These are phyloP conservation scores for Morus bassanus DNA, from an alignment of 2,797 vertebrate genomes.

Conservation along the genomic window DNA sequence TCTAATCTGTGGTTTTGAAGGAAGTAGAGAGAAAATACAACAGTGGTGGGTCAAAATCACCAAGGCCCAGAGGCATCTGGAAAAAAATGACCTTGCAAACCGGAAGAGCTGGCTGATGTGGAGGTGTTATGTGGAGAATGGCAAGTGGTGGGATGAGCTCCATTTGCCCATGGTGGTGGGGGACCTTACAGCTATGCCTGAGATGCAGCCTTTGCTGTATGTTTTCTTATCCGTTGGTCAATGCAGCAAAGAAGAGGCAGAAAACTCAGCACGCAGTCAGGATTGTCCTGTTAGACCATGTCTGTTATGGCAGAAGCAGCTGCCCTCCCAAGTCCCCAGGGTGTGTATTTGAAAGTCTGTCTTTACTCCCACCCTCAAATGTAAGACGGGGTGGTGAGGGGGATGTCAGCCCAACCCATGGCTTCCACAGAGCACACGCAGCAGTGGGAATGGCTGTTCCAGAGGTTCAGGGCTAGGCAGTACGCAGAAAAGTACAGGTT, in stretches of 20 bases:
- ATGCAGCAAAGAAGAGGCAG: neutral
- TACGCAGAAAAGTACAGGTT: neutral
- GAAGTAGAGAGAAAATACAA: neutral
- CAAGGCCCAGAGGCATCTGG: neutral
- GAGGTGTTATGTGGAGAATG: neutral
- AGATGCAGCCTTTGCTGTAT: neutral
- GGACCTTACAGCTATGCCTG: neutral
- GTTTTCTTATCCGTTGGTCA: neutral
- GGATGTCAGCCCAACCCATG: accelerated
- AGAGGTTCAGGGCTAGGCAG: neutral
- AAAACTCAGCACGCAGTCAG: neutral
- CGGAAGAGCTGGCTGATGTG: neutral
- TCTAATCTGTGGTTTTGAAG: neutral
- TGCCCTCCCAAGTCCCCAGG: neutral
- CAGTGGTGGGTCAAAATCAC: neutral
- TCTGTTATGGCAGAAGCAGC: neutral
- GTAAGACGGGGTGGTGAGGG: neutral
- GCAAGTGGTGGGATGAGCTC: neutral
- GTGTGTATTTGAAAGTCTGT: neutral
- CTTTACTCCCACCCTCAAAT: neutral
- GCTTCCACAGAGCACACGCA: neutral
- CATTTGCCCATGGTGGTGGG: neutral
- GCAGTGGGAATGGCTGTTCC: neutral
- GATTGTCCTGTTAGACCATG: neutral
- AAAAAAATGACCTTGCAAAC: neutral